Conservation (phyloP, 2,888 invertebrate species). For the Encarsia formosa region DNA sequence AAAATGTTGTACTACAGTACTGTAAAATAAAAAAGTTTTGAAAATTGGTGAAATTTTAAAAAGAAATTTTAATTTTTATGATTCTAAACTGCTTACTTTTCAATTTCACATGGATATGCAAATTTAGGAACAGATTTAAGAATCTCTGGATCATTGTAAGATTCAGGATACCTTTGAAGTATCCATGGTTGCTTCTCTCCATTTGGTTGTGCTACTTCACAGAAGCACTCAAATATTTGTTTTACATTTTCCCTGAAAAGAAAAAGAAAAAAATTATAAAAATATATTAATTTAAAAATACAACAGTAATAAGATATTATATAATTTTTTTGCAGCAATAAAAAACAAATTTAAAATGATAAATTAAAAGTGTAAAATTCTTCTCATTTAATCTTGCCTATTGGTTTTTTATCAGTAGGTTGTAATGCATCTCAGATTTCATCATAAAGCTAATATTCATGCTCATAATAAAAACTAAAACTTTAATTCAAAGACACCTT, state of each 20-base stretch:
- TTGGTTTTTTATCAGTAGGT: no score
- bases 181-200: slow-evolving; percentile 67
- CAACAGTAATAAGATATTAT: background rate
- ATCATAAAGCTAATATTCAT: no score
- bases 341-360: background rate
- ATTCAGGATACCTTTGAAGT: slow-evolving; percentile 79
- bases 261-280: background rate
- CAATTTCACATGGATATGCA: slow-evolving; percentile 80
- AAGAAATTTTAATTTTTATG: background rate
- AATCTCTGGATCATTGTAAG: slow-evolving; percentile 78
- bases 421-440: no score
- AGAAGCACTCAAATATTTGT: slow-evolving; percentile 77
- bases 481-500: no score
- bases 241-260: slow-evolving; percentile 68
- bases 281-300: background rate
- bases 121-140: slow-evolving; percentile 85
- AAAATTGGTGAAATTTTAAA: background rate
- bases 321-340: background rate
- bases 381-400: no score
- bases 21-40: slow-evolving; percentile 51
- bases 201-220: slow-evolving; percentile 71
- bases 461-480: no score
- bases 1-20: slow-evolving; percentile 85
- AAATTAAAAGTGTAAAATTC: background rate
- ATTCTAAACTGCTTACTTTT: slow-evolving; percentile 62